A percentile compares a stretch with the other conserved stretches of the same genome.
Evolutionary conservation across 2,797 vertebrate genomes (phyloP).

Genomic region (Kryptolebias ocellatus): DNA sequence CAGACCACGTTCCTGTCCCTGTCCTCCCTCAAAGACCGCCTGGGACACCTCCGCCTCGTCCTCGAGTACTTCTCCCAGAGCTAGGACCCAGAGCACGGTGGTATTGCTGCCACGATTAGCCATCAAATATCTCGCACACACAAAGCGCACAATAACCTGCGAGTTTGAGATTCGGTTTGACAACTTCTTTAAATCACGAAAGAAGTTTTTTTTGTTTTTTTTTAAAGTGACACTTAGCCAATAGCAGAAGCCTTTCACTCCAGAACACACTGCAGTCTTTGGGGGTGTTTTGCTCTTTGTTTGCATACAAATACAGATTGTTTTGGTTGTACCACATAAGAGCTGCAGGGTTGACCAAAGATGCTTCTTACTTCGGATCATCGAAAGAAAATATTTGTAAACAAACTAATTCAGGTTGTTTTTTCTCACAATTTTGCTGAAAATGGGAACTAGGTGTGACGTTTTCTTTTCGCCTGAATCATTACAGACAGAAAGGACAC

Average conservation of each 20-base stretch:
- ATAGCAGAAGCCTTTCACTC: conserved; percentile 20
- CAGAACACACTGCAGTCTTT: background rate
- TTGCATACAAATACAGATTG: conserved; percentile 23
- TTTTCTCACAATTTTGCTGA: background rate
- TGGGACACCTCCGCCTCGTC: conserved; percentile 86
- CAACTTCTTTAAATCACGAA: conserved; percentile 3
- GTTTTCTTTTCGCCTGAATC: background rate
- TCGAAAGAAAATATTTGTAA: conserved; percentile 4
- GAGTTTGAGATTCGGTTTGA: conserved; percentile 5
- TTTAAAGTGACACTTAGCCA: conserved; percentile 30
- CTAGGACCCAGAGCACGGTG: conserved; percentile 49
- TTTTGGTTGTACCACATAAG: conserved; percentile 7
- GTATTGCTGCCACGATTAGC: background rate
- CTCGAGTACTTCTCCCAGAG: conserved; percentile 86
- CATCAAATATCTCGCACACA: conserved; percentile 8
- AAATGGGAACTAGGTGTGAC: conserved; percentile 54
- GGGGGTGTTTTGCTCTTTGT: conserved; percentile 11
- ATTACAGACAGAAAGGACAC: conserved; percentile 1
- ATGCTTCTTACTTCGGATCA: conserved; percentile 31
- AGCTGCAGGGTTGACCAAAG: conserved; percentile 58
- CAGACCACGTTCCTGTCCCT: conserved; percentile 88
- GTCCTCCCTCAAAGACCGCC: conserved; percentile 85
- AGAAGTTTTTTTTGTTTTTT: no score
- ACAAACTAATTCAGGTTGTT: conserved; percentile 3
- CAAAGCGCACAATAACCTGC: conserved; percentile 16